A percentile compares a stretch with the other conserved stretches of the same genome.
Conservation (phyloP, 2,797 vertebrate genomes). For the Hydrophis major region DNA sequence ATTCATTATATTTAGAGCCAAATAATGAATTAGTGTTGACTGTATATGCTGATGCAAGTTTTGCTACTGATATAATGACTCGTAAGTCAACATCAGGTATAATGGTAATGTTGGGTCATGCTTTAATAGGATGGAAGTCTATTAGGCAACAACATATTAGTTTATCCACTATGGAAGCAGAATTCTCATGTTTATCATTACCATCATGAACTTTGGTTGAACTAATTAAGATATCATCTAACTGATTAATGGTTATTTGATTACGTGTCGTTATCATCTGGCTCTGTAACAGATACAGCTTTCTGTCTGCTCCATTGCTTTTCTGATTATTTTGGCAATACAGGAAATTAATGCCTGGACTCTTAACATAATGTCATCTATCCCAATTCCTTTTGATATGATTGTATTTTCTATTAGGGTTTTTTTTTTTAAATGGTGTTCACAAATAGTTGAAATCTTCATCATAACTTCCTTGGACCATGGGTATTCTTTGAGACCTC, state of each 20-base stretch:
- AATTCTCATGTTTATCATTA: too few species aligned
- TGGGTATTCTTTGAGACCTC: not conserved
- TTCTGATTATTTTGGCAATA: not conserved
- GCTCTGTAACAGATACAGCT: not conserved
- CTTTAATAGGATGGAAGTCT: too few species aligned
- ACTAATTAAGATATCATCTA: not conserved
- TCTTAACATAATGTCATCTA: not conserved
- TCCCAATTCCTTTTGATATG: not conserved
- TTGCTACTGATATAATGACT: too few species aligned
- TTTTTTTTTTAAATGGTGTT: not conserved
- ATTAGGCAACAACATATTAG: too few species aligned
- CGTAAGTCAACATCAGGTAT: too few species aligned
- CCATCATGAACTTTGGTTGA: not conserved
- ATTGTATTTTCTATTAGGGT: not conserved
- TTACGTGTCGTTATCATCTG: not conserved
- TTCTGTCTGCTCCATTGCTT: not conserved
- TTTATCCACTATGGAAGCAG: too few species aligned
- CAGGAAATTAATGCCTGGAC: not conserved
- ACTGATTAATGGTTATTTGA: not conserved
- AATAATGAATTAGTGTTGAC: too few species aligned
- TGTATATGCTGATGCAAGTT: too few species aligned
- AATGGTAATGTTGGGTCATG: too few species aligned
- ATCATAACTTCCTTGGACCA: not conserved
- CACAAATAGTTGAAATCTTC: not conserved
- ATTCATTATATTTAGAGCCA: too few species aligned